Percentiles rank a stretch among this genome's conserved stretches.
phyloP scores from a whole-genome alignment of 2,113 vertebrate species.

The Sterrhoptilus dennistouni region DNA sequence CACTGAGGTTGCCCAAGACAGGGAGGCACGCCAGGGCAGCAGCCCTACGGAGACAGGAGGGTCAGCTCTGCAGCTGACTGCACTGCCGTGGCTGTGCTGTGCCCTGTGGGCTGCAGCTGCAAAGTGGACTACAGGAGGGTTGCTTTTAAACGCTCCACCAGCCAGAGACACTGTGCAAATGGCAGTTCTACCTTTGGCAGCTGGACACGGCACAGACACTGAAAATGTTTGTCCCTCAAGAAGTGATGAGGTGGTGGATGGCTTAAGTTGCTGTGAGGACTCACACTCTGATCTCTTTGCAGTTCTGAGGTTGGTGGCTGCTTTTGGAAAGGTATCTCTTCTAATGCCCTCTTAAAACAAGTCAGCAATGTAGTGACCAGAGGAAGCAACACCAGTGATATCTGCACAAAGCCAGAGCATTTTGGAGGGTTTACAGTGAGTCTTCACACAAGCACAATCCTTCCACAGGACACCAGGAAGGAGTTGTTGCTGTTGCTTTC shows the following conservation, averaged over 20 bases:
- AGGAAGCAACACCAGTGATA: not conserved
- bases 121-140: fast-evolving
- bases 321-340: not conserved
- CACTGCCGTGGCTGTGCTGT: not conserved
- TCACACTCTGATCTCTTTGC: not conserved
- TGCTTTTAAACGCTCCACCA: fast-evolving
- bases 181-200: not conserved
- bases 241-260: not conserved
- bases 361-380: fast-evolving
- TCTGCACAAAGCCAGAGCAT: not conserved
- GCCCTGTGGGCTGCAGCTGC: not conserved
- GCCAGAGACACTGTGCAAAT: not conserved
- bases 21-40: not conserved
- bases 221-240: not conserved
- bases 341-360: not conserved
- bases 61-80: not conserved
- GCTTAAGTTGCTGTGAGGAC: not conserved
- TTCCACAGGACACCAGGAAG: not conserved
- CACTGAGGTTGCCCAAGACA: not conserved
- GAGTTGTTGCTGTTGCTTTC: not conserved
- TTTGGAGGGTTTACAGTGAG: not conserved
- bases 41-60: not conserved
- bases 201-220: not conserved
- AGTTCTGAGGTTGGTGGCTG: not conserved
- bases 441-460: not conserved